phyloP scores from a whole-genome alignment of 2,113 vertebrate genomes.

The Periophthalmodon schlosseri region DNA sequence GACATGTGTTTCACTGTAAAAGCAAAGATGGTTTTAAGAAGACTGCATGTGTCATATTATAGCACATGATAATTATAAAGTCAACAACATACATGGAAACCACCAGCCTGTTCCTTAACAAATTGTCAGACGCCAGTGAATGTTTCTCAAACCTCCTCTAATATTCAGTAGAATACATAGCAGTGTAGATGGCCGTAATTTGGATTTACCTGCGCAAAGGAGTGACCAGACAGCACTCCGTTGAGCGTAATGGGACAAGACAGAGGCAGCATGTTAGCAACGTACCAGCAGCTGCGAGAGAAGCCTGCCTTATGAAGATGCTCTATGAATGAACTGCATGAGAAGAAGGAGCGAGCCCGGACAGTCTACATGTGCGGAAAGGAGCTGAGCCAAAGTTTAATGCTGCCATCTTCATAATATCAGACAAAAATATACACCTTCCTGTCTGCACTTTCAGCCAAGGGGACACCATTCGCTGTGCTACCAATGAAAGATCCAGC shows the following conservation, averaged over 20 bases:
- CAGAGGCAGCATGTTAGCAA: not conserved
- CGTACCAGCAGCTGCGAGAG: slow-evolving; percentile 29
- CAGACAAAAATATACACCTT: slow-evolving; percentile 51
- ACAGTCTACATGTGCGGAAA: slow-evolving; percentile 17
- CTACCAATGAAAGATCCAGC: slow-evolving; percentile 52
- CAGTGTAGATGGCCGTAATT: too few species aligned
- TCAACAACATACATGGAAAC: not conserved
- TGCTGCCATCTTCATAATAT: slow-evolving; percentile 68
- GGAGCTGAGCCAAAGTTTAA: slow-evolving; percentile 48
- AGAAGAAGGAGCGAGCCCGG: slow-evolving; percentile 21
- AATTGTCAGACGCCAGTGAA: too few species aligned
- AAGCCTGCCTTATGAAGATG: slow-evolving; percentile 3
- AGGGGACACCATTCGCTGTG: slow-evolving; percentile 33
- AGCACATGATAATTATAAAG: not conserved
- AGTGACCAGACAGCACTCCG: not conserved
- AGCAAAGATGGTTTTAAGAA: too few species aligned
- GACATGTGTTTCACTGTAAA: slow-evolving; percentile 31
- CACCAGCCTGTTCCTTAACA: too few species aligned
- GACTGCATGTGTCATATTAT: not conserved
- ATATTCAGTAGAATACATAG: too few species aligned
- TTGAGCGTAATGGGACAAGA: not conserved
- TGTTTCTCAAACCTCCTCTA: too few species aligned
- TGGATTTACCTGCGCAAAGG: not conserved
- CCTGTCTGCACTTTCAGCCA: slow-evolving; percentile 28
- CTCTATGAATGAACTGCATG: slow-evolving; percentile 51